Conservation (phyloP, 1,140 invertebrate species). For the Listronotus bonariensis region DNA sequence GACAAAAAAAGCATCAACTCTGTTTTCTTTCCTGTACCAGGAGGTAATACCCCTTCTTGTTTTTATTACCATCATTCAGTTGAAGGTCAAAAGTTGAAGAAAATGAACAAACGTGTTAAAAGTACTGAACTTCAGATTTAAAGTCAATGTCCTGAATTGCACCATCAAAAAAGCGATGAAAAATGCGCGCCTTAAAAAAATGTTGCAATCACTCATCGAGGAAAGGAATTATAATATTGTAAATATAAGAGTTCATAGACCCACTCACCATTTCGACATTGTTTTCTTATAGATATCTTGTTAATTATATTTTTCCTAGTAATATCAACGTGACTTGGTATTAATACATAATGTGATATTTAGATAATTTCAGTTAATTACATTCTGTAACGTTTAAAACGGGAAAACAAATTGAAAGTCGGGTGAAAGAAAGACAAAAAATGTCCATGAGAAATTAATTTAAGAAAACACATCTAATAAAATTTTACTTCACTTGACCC, state of each 20-base stretch:
- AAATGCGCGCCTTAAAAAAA: slow-evolving; percentile 14
- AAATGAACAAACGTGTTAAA: not conserved
- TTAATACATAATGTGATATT: not conserved
- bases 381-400: too few species aligned
- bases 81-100: not conserved
- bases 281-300: slow-evolving; percentile 20
- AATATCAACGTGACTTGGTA: not conserved
- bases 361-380: too few species aligned
- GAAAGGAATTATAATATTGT: slow-evolving; percentile 27
- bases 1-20: too few species aligned
- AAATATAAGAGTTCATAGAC: slow-evolving; percentile 30
- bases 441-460: too few species aligned
- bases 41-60: too few species aligned
- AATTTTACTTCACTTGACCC: too few species aligned
- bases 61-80: too few species aligned
- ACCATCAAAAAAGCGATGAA: slow-evolving; percentile 17
- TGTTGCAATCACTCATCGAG: slow-evolving; percentile 28
- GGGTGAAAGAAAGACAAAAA: too few species aligned
- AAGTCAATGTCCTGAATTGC: slow-evolving; percentile 22
- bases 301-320: slow-evolving; percentile 3
- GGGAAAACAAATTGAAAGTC: too few species aligned
- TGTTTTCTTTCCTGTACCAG: too few species aligned
- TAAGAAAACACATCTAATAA: too few species aligned
- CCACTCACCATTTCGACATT: slow-evolving; percentile 18
- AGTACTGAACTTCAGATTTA: not conserved